phyloP scores from a whole-genome alignment of 2,888 invertebrate genomes.

The Pasiphila rectangulata region DNA sequence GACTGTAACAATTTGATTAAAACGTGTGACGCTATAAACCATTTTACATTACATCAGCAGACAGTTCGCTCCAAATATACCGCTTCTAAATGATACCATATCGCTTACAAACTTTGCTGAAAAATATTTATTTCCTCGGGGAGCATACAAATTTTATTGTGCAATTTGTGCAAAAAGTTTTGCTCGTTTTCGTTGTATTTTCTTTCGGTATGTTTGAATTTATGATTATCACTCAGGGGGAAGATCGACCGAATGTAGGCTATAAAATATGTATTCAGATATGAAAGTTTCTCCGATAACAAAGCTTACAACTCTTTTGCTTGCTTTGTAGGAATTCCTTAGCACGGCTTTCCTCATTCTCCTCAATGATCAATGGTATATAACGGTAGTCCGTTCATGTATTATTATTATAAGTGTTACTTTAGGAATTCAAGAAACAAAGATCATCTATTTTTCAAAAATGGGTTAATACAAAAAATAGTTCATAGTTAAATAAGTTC shows the following conservation, averaged over 20 bases:
- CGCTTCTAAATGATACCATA: conserved; percentile 49
- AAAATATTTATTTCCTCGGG: conserved; percentile 49
- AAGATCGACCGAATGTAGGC: conserved; percentile 1
- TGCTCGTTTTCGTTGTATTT: conserved; percentile 28
- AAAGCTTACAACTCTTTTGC: conserved; percentile 1
- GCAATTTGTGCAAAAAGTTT: conserved; percentile 39
- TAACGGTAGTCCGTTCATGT: no score
- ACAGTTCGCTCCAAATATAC: conserved; percentile 11
- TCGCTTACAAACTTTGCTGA: conserved; percentile 51
- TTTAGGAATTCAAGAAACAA: no score
- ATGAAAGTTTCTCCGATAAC: conserved; percentile 4
- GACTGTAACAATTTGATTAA: no score
- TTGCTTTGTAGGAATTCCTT: no score
- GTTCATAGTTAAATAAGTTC: no score
- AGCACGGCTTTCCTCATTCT: no score
- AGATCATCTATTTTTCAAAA: no score
- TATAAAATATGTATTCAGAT: conserved; percentile 6
- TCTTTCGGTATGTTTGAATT: conserved; percentile 27
- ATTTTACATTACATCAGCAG: no score
- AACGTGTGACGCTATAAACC: no score
- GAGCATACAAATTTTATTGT: conserved; percentile 40
- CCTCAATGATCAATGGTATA: no score
- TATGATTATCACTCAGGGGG: conserved; percentile 17
- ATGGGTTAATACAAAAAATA: no score
- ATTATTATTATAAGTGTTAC: no score